Percentiles rank a stretch among this genome's conserved stretches.
Conservation (phyloP, 2,797 vertebrate genomes). For the Bovichtus variegatus region DNA sequence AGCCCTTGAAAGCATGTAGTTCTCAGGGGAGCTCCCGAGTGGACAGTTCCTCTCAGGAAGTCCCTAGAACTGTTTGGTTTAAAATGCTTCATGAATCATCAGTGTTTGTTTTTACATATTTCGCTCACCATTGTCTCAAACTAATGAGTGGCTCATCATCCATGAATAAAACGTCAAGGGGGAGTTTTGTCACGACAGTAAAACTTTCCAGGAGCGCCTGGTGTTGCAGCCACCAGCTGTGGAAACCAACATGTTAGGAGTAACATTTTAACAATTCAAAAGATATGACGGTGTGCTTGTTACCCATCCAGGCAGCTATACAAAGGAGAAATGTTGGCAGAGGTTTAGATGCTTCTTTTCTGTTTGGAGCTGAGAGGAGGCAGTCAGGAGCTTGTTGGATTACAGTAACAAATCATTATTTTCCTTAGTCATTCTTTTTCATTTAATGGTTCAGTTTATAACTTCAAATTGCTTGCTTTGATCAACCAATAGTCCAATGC, state of each 20-base stretch:
- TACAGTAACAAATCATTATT: not conserved
- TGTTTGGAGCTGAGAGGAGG: not conserved
- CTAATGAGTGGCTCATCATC: not conserved
- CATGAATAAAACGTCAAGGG: not conserved
- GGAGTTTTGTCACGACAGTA: not conserved
- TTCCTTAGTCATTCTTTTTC: not conserved
- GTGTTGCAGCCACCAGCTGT: not conserved
- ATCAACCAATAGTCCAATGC: not conserved
- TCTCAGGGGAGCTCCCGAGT: not conserved
- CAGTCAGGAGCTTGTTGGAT: conserved; percentile 1
- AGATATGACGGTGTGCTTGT: not conserved
- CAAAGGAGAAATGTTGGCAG: not conserved
- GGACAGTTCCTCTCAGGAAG: not conserved
- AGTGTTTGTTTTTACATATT: not conserved
- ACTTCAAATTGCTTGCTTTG: not conserved
- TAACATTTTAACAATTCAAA: conserved; percentile 5
- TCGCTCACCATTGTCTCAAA: not conserved
- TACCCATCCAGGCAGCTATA: conserved; percentile 1
- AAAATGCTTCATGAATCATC: not conserved
- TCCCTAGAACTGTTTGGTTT: not conserved
- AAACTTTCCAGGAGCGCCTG: not conserved
- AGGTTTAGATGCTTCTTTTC: not conserved
- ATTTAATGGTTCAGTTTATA: conserved; percentile 7
- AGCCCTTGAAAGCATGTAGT: not conserved
- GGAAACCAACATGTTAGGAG: conserved; percentile 10